Evolutionary conservation across 2,888 invertebrate genomes (phyloP).

Genomic region (Stictocephala bisonia): DNA sequence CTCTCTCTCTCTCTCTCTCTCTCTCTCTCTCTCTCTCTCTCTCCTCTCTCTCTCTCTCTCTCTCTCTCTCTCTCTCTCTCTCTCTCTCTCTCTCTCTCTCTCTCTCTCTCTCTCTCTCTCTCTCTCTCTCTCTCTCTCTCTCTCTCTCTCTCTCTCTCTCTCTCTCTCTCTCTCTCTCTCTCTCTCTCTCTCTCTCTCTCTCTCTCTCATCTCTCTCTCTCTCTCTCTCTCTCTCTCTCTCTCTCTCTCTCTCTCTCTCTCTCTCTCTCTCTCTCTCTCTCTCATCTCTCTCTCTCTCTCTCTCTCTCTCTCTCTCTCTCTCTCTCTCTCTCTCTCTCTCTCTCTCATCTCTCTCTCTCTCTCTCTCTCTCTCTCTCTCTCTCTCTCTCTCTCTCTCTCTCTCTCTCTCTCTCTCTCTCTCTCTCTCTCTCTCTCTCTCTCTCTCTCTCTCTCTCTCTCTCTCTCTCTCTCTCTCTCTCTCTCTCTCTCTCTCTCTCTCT

Average conservation of each 20-base stretch:
- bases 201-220: no score
- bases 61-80: background rate
- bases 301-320: background rate
- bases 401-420: background rate
- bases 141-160: background rate
- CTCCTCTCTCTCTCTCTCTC: background rate
- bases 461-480: no score
- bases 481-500: no score
- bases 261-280: background rate
- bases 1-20: background rate
- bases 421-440: no score
- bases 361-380: constrained; percentile 14
- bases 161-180: background rate
- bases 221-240: background rate
- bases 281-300: background rate
- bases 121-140: background rate
- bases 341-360: no score
- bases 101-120: background rate
- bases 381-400: background rate
- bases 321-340: constrained; percentile 11
- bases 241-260: background rate
- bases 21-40: background rate
- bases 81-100: background rate
- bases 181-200: background rate
- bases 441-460: no score